Percentiles rank a stretch among this genome's conserved stretches.
These are phyloP conservation scores for Leptobrachium leishanense DNA, from an alignment of 2,113 vertebrate species.

Conservation along the genomic window DNA sequence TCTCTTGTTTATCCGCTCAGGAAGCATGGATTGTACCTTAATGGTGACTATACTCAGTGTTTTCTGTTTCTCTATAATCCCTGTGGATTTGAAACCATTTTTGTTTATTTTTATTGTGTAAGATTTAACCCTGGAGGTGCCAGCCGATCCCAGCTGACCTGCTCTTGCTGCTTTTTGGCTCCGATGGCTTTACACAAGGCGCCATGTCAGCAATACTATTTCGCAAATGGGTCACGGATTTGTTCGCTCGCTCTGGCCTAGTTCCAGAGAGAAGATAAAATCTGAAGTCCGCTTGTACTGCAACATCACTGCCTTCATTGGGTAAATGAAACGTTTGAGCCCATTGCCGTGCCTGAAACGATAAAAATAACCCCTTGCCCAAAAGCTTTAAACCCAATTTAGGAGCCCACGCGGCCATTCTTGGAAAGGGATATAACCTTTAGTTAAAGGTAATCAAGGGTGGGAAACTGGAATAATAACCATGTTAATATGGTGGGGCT, in stretches of 20 bases:
- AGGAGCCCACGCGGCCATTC: background rate
- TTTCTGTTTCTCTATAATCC: no score
- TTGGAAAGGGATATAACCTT: background rate
- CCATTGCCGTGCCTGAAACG: background rate
- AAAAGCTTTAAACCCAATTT: constrained; percentile 2
- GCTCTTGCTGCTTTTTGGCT: background rate
- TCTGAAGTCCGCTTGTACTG: background rate
- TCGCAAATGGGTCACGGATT: constrained; percentile 39
- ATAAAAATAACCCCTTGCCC: background rate
- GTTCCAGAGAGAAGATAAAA: constrained; percentile 27
- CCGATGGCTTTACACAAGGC: constrained; percentile 16
- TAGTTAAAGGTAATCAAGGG: background rate
- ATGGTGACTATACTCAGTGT: no score
- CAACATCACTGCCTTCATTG: constrained; percentile 3
- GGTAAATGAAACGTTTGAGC: background rate
- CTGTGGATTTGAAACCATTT: no score
- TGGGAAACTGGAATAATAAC: background rate
- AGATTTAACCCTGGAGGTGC: background rate
- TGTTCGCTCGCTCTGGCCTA: constrained; percentile 8
- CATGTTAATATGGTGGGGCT: background rate
- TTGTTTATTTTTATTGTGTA: background rate
- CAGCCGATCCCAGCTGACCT: background rate
- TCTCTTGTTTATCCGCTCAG: no score
- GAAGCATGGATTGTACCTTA: no score
- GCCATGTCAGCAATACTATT: constrained; percentile 4